Conservation (phyloP, 2,797 vertebrate genomes). For the Cyclopterus lumpus region DNA sequence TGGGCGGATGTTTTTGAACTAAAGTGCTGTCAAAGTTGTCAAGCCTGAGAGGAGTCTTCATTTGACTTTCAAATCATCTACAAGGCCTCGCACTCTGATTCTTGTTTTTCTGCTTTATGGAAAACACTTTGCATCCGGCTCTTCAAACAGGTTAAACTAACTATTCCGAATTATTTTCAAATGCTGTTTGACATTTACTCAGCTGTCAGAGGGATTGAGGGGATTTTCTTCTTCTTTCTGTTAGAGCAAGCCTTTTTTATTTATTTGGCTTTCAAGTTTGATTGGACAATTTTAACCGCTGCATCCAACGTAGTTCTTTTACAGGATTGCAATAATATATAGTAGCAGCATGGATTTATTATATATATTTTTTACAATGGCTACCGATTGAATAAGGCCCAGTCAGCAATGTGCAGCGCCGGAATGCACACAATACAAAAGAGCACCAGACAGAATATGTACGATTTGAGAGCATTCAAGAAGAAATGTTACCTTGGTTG, state of each 20-base stretch:
- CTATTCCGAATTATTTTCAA: conserved; percentile 42
- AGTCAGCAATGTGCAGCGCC: conserved; percentile 21
- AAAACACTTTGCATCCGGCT: conserved; percentile 44
- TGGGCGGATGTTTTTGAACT: conserved; percentile 14
- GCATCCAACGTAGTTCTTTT: background rate
- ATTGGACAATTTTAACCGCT: conserved; percentile 5
- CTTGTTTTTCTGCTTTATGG: conserved; percentile 22
- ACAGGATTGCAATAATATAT: conserved; percentile 19
- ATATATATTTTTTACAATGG: conserved; percentile 5
- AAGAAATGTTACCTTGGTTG: conserved; percentile 90
- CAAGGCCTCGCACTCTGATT: conserved; percentile 43
- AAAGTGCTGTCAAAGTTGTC: conserved; percentile 44
- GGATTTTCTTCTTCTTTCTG: background rate
- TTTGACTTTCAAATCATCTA: conserved; percentile 59
- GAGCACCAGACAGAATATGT: background rate
- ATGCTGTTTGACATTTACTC: conserved; percentile 46
- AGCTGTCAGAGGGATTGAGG: conserved; percentile 7
- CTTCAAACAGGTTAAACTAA: conserved; percentile 42
- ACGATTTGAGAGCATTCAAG: background rate
- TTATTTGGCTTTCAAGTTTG: background rate
- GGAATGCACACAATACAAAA: conserved; percentile 46
- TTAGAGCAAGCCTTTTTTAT: background rate
- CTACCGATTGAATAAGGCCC: conserved; percentile 17
- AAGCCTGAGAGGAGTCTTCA: conserved; percentile 37
- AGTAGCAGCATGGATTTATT: background rate